Evolutionary conservation across 2,797 vertebrate species (phyloP).

Genomic region (Microctenopoma stevenorrisi): DNA sequence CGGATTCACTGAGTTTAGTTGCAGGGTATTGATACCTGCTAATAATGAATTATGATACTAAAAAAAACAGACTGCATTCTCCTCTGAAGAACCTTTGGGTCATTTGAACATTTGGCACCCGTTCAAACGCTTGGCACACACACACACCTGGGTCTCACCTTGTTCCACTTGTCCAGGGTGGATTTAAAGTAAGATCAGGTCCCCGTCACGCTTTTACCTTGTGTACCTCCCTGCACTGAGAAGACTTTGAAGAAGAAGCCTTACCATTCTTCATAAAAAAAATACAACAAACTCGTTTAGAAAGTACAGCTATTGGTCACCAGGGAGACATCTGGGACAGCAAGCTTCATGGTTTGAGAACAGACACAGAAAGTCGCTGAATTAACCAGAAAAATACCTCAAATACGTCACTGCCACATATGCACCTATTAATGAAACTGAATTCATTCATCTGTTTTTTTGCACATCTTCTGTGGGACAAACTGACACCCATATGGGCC

Average conservation of each 20-base stretch:
- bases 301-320: not conserved
- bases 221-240: not conserved
- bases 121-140: conserved; percentile 63
- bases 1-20: conserved; percentile 2
- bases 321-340: not conserved
- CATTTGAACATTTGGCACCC: conserved; percentile 67
- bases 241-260: not conserved
- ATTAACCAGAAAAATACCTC: not conserved
- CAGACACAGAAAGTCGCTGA: not conserved
- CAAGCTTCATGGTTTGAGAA: not conserved
- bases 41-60: conserved; percentile 28
- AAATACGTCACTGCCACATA: not conserved
- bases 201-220: conserved; percentile 11
- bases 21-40: not conserved
- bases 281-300: not conserved
- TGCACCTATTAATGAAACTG: not conserved
- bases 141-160: conserved; percentile 69
- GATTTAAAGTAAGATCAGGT: conserved; percentile 62
- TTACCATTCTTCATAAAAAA: not conserved
- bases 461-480: conserved; percentile 8
- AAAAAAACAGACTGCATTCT: conserved; percentile 54
- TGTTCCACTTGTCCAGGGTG: conserved; percentile 63
- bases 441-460: not conserved
- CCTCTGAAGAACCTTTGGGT: conserved; percentile 67
- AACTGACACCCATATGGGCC: not conserved